Conservation (phyloP, 2,113 vertebrate genomes). For the Silurus glanis region DNA sequence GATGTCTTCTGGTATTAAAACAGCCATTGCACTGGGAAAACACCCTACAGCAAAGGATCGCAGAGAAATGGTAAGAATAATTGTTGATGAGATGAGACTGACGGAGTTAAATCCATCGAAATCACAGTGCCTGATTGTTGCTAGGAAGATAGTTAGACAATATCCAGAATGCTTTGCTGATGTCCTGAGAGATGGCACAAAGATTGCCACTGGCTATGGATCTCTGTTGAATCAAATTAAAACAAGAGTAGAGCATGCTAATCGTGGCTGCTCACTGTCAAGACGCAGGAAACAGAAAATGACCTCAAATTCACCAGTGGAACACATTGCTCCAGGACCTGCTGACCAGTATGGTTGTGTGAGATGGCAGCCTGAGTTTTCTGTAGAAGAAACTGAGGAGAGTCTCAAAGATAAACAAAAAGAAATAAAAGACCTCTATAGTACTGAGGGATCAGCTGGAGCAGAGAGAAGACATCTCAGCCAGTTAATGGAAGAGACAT, state of each 20-base stretch:
- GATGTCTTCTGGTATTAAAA: conserved; percentile 31
- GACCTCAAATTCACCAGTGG: conserved; percentile 12
- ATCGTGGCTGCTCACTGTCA: conserved; percentile 20
- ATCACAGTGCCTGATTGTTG: conserved; percentile 28
- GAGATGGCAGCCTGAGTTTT: conserved; percentile 45
- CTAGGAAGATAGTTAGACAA: conserved; percentile 29
- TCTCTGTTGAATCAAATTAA: conserved; percentile 40
- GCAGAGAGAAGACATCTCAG: background rate
- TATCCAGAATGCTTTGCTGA: conserved; percentile 32
- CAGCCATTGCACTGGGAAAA: background rate
- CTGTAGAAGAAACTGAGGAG: conserved; percentile 22
- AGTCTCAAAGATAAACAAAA: conserved; percentile 31
- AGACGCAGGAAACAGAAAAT: conserved; percentile 24
- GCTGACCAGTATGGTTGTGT: conserved; percentile 47
- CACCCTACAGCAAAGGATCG: background rate
- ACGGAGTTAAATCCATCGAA: conserved; percentile 33
- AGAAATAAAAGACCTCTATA: conserved; percentile 43
- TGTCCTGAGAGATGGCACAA: conserved; percentile 33
- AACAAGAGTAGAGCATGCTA: conserved; percentile 33
- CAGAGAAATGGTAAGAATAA: background rate
- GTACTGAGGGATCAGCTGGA: conserved; percentile 15
- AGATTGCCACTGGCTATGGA: conserved; percentile 39
- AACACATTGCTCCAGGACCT: conserved; percentile 29
- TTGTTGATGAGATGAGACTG: conserved; percentile 18
- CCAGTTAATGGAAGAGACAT: background rate